Evolutionary conservation across 2,888 invertebrate genomes (phyloP), one percentile per base, ranked within the genome.

Genomic region (Eupithecia inturbata): DNA sequence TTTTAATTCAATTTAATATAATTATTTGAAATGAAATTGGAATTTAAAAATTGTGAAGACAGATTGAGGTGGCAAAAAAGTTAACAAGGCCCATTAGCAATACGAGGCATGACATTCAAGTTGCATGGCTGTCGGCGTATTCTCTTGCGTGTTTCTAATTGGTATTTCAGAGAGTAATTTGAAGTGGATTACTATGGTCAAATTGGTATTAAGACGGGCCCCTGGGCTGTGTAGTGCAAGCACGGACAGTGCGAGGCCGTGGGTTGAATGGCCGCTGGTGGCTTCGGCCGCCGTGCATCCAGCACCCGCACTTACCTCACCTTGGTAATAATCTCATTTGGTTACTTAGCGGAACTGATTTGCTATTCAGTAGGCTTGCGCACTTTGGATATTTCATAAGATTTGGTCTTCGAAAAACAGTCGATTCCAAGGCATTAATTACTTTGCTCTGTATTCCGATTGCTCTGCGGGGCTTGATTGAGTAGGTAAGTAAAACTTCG

Each of bases 261-360:
- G 92, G 89, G 94, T 94, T 93, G 93, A 94, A 93, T 89, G 93
- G 84, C 93, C 93, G 89, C 86, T 82, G 76, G 82, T 80, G 80
- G 87, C 83, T 87, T 86, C 36, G 80, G 87, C 83, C 87, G 86
- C 36, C 49, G 49, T 53, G 87, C 91, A 88, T 88, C 88, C 88
- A 88, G 87, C 88, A 88, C 87, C 87, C 87, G 85, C 83, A 87
- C 87, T 89, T 88, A 89, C 88, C 89, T 91, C 88, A 90, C 91
- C 91, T 92, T 90, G 88, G 88, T 90, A 90, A 90, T 92, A 91
- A 90, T 89, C 89, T 88, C 85, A 90, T 89, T 89, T 87, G 70
- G 88, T 86, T 85, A 88, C 88, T 87, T 88, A 86, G 86, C 88
- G 89, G 88, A 89, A 87, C 88, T 87, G 84, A 85, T 85, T 80